phyloP scores from a whole-genome alignment of 1,140 invertebrate species.

The Drosophila ironensis region DNA sequence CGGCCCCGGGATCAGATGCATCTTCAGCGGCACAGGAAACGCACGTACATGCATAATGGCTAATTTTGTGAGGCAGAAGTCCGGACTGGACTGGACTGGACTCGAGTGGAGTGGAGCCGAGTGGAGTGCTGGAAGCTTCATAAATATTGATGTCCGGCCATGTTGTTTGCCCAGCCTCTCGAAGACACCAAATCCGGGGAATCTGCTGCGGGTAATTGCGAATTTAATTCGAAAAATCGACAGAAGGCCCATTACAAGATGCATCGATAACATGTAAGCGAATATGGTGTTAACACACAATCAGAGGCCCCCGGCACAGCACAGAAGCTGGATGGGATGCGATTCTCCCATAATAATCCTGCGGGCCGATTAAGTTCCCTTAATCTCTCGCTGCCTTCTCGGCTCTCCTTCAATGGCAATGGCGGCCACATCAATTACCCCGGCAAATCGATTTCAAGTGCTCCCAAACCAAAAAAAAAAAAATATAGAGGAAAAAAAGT shows the following conservation, averaged over 20 bases:
- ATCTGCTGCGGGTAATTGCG: constrained; percentile 23
- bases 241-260: constrained; percentile 67
- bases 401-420: constrained; percentile 36
- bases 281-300: constrained; percentile 78
- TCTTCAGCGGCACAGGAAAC: constrained; percentile 27
- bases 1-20: constrained; percentile 10
- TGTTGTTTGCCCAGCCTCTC: constrained; percentile 13
- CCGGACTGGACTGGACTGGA: no score
- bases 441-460: constrained; percentile 64
- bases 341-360: constrained; percentile 68
- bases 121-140: constrained; percentile 34
- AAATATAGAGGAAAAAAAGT: no score
- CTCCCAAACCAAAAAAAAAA: no score
- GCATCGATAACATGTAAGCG: constrained; percentile 73
- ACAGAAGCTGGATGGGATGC: constrained; percentile 60
- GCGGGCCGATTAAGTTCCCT: constrained; percentile 56
- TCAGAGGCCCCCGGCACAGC: constrained; percentile 45
- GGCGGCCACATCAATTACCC: constrained; percentile 71
- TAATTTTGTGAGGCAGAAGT: constrained; percentile 25
- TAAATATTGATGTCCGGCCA: constrained; percentile 64
- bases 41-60: constrained; percentile 16
- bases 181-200: constrained; percentile 18
- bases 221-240: constrained; percentile 68
- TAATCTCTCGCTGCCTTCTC: constrained; percentile 16
- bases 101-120: no score